Evolutionary conservation across 2,888 invertebrate species (phyloP), one percentile per base, ranked within the genome.

Genomic region (Drosophila nigricruria): DNA sequence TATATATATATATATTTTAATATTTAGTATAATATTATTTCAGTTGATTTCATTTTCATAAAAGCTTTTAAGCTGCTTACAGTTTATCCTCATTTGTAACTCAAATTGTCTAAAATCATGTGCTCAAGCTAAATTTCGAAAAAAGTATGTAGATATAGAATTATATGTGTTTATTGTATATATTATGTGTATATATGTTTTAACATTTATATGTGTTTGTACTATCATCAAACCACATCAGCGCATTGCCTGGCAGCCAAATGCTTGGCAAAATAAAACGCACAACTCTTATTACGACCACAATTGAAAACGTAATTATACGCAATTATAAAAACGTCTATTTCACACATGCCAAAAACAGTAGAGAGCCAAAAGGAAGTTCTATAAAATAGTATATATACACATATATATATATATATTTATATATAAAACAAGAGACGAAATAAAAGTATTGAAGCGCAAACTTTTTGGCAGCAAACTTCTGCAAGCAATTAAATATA

Each of bases 401-500:
- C 3, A 47, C 9, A 30, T 27, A 30, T 18, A 49, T 27, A 16
- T 47, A 32, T 36, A 30, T 38, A n/a, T 9, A 25, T 9, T 4
- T 30, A 34, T 34, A 23, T 40, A 14, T n/a, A 32, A 30, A 30
- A 52, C n/a, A 40, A 23, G 53, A 47, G 14, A 25, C 12, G 6
- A 38, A 34, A 47, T 54, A 38, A 57, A 70, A 40, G 32, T 30
- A 79, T 60, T 70, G 61, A 50, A 68, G 47, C 49, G 45, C 67
- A 60, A 83, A 88, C 66, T 88, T 83, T 79, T 66, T 74, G 72
- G 58, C 67, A 59, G 69, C 61, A 77, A 83, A 88, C 69, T 84
- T 88, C 79, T 76, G 81, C 81, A 76, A 89, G 90, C 86, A 86
- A 86, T 86, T 86, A 89, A 88, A 86, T 83, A 68, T 88, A 87